Percentiles rank a stretch among this genome's conserved stretches.
Evolutionary conservation across 53 echinoderm and acorn worm species (phyloP).

Genomic region (Echinarachnius parma): DNA sequence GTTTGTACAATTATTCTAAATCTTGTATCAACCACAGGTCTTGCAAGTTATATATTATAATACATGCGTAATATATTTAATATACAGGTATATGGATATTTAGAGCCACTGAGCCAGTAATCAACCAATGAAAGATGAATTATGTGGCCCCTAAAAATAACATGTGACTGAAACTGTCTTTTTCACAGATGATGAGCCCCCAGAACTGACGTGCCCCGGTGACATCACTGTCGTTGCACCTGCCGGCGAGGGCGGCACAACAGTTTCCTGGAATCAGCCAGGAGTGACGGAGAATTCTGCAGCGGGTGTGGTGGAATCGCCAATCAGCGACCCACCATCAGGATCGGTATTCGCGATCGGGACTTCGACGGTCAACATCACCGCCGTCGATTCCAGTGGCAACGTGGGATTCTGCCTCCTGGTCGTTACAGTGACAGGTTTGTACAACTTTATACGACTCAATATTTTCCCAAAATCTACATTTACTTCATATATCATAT

Average conservation of each 20-base stretch:
- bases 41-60: too few species aligned
- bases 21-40: too few species aligned
- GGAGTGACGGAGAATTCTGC: constrained; percentile 6
- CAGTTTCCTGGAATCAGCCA: constrained; percentile 3
- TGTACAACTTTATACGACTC: too few species aligned
- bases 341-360: constrained; percentile 44
- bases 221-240: constrained; percentile 17
- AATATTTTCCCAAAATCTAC: too few species aligned
- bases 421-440: constrained; percentile 18
- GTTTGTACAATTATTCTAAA: too few species aligned
- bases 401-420: constrained; percentile 19
- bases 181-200: constrained; percentile 34
- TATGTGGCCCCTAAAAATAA: too few species aligned
- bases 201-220: constrained; percentile 15
- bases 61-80: too few species aligned
- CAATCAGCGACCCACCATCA: constrained; percentile 17
- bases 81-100: too few species aligned
- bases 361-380: constrained; percentile 1
- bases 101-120: too few species aligned
- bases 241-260: neutral
- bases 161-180: too few species aligned
- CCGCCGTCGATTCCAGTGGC: constrained; percentile 33
- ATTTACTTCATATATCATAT: too few species aligned
- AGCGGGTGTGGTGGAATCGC: neutral
- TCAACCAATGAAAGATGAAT: too few species aligned